A percentile compares a stretch with the other conserved stretches of the same genome.
Evolutionary conservation across 2,888 invertebrate species (phyloP).

Genomic region (Apamea epomidion): DNA sequence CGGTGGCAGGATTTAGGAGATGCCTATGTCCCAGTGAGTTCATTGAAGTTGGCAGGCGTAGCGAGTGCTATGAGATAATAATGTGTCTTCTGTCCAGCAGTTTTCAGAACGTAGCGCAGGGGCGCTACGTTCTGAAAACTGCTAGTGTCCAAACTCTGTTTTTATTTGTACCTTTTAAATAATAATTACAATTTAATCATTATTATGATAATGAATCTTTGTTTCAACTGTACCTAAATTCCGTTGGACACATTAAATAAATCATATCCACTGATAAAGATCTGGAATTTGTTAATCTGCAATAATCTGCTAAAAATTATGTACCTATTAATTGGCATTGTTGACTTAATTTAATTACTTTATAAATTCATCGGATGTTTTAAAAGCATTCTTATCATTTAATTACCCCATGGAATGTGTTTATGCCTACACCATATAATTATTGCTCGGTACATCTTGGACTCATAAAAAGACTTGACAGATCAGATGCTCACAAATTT

Average conservation of each 20-base stretch:
- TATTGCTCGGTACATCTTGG: not conserved
- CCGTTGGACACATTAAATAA: conserved; percentile 17
- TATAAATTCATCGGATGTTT: conserved; percentile 18
- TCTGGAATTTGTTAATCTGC: conserved; percentile 33
- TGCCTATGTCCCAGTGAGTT: not conserved
- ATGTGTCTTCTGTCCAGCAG: not conserved
- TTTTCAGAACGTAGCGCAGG: not conserved
- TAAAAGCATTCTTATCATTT: conserved; percentile 7
- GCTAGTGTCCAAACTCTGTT: not conserved
- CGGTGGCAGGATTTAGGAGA: not conserved
- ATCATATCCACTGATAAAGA: conserved; percentile 27
- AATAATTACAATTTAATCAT: not conserved
- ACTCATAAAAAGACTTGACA: not conserved
- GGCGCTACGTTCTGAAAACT: no score
- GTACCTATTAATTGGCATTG: conserved; percentile 52
- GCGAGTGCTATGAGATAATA: no score
- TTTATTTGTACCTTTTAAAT: not conserved
- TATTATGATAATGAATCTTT: not conserved
- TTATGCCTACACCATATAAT: not conserved
- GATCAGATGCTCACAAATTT: not conserved
- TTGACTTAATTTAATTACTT: conserved; percentile 46
- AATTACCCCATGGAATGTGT: conserved; percentile 5
- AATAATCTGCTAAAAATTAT: conserved; percentile 39
- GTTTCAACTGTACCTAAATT: conserved; percentile 24
- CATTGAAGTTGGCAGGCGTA: not conserved